Base-by-base conservation (phyloP, 2,113 vertebrate species). In the Cyprinodon brontotheroides region DNA sequence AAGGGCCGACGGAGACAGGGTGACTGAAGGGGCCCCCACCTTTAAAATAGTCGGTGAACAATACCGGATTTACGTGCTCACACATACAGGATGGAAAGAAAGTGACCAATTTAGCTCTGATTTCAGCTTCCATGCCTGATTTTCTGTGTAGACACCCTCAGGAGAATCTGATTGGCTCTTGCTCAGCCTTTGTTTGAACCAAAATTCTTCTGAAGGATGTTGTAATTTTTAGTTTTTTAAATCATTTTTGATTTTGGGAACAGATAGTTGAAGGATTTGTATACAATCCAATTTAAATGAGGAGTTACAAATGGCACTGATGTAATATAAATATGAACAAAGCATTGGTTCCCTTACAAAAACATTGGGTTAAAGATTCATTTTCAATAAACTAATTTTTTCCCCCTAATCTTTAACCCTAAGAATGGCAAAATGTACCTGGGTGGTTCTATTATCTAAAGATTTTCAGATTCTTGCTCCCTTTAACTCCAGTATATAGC, bases 1-100 rank as follows among this genome's bases (percentile, higher is more conserved):
- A 94, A 92, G 86, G 89, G 90, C 75, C 77, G 84, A 86, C 80
- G 83, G 72, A 69, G 84, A 41, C 70, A 87, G 83, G 85, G 76
- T 64, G 71, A 69, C 64, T 77, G 77, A 73, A 82, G 81, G 65
- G 75, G 43, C 80, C 85, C 83, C 69, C 63, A 61, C 82, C 77
- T 77, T 85, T 59, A 64, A 81, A 87, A 84, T 29, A 74, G 70
- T 85, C 68, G 40, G 13, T n/a, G 79, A 92, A 92, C 92, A 92
- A 92, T 89, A 86, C 81, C n/a, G 11, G 43, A 57, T 76, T 72
- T 78, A 73, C 70, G 81, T 79, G 79, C 57, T 3, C 50, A 57
- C 15, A 72, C 69, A 73, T 72, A 45, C 65, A 68, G 67, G 45
- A 75, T 64, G 47, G 72, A 76, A 71, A 70, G 68, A 50, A 77